phyloP scores from a whole-genome alignment of 64 coral and sea anemone species.

The Porites lutea region DNA sequence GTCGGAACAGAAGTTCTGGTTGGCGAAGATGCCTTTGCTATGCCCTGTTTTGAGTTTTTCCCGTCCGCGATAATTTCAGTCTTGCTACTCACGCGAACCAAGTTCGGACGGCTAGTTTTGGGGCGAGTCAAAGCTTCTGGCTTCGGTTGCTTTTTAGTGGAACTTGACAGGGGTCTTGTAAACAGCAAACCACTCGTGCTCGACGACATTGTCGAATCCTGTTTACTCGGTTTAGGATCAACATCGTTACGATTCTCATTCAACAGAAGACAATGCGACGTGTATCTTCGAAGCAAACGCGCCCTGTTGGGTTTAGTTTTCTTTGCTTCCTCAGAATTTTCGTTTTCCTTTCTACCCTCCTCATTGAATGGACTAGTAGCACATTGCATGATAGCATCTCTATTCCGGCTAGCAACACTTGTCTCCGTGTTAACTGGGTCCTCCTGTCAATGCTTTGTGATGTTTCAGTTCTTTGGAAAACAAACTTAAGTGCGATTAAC shows the following conservation, averaged over 20 bases:
- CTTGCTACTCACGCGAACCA: neutral
- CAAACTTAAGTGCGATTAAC: neutral
- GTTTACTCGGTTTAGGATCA: neutral
- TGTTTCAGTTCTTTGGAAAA: neutral
- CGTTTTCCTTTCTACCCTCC: neutral
- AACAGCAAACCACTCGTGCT: conserved; percentile 15
- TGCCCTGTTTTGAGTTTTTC: neutral
- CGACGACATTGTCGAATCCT: conserved; percentile 17
- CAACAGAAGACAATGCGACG: conserved; percentile 4
- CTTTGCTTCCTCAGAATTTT: neutral
- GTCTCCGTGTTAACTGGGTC: neutral
- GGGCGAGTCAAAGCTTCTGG: neutral
- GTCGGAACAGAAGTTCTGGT: neutral
- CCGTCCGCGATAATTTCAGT: neutral
- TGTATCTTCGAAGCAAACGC: conserved; percentile 8
- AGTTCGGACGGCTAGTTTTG: neutral
- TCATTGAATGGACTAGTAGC: neutral
- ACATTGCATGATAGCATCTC: neutral
- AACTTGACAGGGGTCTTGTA: conserved; percentile 20
- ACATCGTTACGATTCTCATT: neutral
- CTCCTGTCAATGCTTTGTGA: neutral
- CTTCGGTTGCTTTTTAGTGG: neutral
- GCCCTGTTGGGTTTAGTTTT: neutral
- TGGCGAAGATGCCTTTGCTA: neutral
- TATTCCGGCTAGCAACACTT: neutral